phyloP scores from a whole-genome alignment of 2,888 invertebrate genomes.

The Zeuzera pyrina region DNA sequence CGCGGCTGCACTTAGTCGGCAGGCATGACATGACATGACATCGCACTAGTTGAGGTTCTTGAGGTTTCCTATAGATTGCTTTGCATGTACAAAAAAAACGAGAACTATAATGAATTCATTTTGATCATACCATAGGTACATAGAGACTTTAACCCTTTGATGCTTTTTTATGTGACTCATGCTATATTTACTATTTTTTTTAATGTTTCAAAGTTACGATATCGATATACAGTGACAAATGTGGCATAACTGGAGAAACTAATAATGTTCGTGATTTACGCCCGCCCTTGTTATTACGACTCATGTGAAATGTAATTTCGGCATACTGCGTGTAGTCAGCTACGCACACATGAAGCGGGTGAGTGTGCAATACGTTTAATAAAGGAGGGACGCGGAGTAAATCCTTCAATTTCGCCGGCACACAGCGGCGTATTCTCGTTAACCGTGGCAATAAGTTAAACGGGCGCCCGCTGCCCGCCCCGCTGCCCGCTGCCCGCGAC shows the following conservation, averaged over 20 bases:
- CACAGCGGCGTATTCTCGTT: conserved; percentile 72
- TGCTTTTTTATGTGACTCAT: too few relatives aligned
- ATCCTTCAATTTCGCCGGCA: conserved; percentile 73
- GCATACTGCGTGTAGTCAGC: conserved; percentile 56
- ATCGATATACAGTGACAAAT: conserved; percentile 64
- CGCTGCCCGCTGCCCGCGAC: conserved; percentile 26
- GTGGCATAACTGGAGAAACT: conserved; percentile 66
- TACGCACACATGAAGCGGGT: conserved; percentile 40
- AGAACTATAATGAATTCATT: too few relatives aligned
- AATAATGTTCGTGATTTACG: conserved; percentile 71
- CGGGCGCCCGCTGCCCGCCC: conserved; percentile 39
- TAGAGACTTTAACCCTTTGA: too few relatives aligned
- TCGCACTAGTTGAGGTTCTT: too few relatives aligned
- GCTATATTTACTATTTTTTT: too few relatives aligned
- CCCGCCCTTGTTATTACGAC: conserved; percentile 71
- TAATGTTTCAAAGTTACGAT: too few relatives aligned
- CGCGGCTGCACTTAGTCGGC: conserved; percentile 19
- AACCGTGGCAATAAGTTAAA: conserved; percentile 73
- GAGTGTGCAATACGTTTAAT: conserved; percentile 71
- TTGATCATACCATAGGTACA: too few relatives aligned
- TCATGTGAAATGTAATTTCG: conserved; percentile 73
- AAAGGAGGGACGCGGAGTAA: conserved; percentile 73
- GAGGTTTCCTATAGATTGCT: too few relatives aligned
- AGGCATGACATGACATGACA: background rate
- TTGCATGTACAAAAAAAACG: too few relatives aligned